Percentiles rank a stretch among this genome's conserved stretches.
These are phyloP conservation scores for Sebastes cheni DNA, from an alignment of 2,797 vertebrate genomes.

Conservation along the genomic window DNA sequence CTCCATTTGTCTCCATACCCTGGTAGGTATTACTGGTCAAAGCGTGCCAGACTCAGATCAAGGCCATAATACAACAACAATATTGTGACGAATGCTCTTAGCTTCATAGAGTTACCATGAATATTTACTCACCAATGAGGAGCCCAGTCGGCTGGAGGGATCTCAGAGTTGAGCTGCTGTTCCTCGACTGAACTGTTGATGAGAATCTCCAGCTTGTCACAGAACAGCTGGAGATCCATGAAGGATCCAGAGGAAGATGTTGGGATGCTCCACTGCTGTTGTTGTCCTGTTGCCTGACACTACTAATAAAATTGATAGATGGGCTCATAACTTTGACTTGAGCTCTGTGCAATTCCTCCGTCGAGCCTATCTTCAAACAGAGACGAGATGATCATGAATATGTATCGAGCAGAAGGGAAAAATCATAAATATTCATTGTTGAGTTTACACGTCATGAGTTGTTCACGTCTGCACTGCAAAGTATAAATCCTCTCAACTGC, in stretches of 20 bases:
- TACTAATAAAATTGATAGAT: not conserved
- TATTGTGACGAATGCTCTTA: too few relatives aligned
- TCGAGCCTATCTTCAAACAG: not conserved
- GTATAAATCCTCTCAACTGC: not conserved
- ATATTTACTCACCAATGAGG: not conserved
- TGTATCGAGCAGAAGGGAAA: not conserved
- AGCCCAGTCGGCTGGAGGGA: not conserved
- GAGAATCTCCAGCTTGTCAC: not conserved
- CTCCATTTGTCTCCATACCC: too few relatives aligned
- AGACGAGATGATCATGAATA: slow-evolving; percentile 20
- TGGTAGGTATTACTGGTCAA: too few relatives aligned
- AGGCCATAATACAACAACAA: too few relatives aligned
- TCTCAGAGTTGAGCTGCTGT: not conserved
- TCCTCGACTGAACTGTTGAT: not conserved
- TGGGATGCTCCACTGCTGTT: not conserved
- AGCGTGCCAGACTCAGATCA: too few relatives aligned
- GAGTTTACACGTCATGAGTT: not conserved
- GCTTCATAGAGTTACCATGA: not conserved
- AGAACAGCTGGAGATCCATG: not conserved
- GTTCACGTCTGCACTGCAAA: not conserved
- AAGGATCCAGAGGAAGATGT: not conserved
- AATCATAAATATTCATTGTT: slow-evolving; percentile 13
- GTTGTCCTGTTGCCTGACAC: not conserved
- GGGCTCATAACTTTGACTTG: not conserved
- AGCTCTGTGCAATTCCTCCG: not conserved